phyloP scores from a whole-genome alignment of 2,797 vertebrate species.

The Gouania willdenowi region DNA sequence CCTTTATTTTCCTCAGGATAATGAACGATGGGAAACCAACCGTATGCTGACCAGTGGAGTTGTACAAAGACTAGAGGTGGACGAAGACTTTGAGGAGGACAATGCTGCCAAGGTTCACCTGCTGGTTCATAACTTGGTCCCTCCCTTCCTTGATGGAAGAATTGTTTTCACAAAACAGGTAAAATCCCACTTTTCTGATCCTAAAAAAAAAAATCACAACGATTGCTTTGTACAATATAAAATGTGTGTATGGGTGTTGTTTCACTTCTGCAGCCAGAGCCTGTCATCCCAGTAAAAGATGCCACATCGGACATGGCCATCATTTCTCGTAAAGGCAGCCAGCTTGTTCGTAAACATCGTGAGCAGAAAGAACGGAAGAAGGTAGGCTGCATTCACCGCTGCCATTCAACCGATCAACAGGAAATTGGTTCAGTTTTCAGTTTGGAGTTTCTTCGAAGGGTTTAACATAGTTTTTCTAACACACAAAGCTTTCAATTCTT shows the following conservation, averaged over 20 bases:
- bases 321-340: slow-evolving; percentile 96
- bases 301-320: slow-evolving; percentile 97
- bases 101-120: slow-evolving; percentile 95
- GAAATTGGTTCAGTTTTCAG: too few relatives aligned
- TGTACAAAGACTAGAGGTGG: slow-evolving; percentile 94
- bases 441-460: too few relatives aligned
- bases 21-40: slow-evolving; percentile 98
- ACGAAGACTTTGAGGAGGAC: slow-evolving; percentile 98
- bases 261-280: slow-evolving; percentile 82
- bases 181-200: not conserved
- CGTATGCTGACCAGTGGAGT: slow-evolving; percentile 98
- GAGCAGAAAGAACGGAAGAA: slow-evolving; percentile 98
- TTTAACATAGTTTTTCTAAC: too few relatives aligned
- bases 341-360: slow-evolving; percentile 93
- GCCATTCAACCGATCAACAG: too few relatives aligned
- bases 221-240: not conserved
- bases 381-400: slow-evolving; percentile 61
- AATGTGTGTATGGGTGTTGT: slow-evolving; percentile 1
- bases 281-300: slow-evolving; percentile 95
- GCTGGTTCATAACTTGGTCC: slow-evolving; percentile 94
- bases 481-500: too few relatives aligned
- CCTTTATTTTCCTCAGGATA: slow-evolving; percentile 85
- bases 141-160: slow-evolving; percentile 94
- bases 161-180: slow-evolving; percentile 99
- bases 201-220: too few relatives aligned